Evolutionary conservation across 2,888 invertebrate genomes (phyloP), one percentile per base, ranked within the genome.

Genomic region (Steinernema hermaphroditum): DNA sequence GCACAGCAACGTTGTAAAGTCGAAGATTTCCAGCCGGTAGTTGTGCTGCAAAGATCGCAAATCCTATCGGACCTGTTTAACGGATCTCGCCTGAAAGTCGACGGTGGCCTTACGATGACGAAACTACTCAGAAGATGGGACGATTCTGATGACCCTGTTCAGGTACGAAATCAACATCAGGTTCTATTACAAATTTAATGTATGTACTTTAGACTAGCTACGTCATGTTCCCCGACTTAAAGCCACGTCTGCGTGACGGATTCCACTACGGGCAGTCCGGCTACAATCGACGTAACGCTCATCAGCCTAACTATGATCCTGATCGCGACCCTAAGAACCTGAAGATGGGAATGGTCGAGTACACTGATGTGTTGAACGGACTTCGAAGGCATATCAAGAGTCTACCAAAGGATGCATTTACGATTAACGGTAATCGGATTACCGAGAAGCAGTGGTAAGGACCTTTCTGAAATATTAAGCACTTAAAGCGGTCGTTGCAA

Each of bases 121-220:
- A 70, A 44, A 6, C 24, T 76, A 1, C 44, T 82, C 80, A 69
- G 75, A 69, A n/a, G 43, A 74, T 29, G 73, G 75, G 54, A 73
- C 81, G 22, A 71, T 73, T 1, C 43, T 70, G 34, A 75, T 82
- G 34, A 83, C 80, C 70, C 24, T 80, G 34, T 54, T 76, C 1
- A 83, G 83, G 82, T 82, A 81, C 71, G 71, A 49, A 1, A 71
- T 73, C 41, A n/a, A n/a, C n/a, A n/a, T n/a, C n/a, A n/a, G 76
- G 76, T 68, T 77, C 78, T 41, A 6, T 49, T 54, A 24, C 24
- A 19, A 49, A 54, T 24, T 22, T 2, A 54, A 54, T 54, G 22
- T 19, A 24, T 6, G 27, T 29, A 29, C 16, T 62, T 14, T 16
- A 62, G 62, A n/a, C 62, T 19, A 62, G 32, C 32, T 62, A 32